Evolutionary conservation across 2,113 vertebrate species (phyloP).

Genomic region (Melanerpes formicivorus): DNA sequence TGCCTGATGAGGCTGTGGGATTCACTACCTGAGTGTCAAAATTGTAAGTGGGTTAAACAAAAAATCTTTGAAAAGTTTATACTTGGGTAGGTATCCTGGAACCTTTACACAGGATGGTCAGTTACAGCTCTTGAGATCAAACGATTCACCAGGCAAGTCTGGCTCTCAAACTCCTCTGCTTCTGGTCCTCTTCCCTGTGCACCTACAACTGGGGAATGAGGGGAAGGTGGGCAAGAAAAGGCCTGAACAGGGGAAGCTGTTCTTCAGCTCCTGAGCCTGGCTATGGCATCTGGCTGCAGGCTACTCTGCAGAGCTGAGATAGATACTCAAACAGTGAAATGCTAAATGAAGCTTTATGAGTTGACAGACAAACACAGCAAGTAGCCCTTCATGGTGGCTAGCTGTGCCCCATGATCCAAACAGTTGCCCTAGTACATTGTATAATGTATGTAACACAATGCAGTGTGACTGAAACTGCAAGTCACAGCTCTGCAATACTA

Average conservation of each 20-base stretch:
- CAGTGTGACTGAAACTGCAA: background rate
- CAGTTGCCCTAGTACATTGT: background rate
- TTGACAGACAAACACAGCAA: background rate
- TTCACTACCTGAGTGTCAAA: background rate
- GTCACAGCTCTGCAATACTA: background rate
- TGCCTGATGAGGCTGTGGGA: background rate
- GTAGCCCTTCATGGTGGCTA: background rate
- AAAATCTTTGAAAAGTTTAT: background rate
- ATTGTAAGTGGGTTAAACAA: background rate
- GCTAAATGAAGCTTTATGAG: background rate
- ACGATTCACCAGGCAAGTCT: background rate
- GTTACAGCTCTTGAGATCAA: background rate
- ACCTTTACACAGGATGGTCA: background rate
- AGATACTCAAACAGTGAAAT: background rate
- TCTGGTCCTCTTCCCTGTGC: background rate
- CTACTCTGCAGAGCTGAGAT: background rate
- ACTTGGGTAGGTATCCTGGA: background rate
- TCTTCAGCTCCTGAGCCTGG: background rate
- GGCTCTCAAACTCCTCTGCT: background rate
- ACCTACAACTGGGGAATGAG: rapidly evolving
- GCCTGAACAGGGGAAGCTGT: background rate
- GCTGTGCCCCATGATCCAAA: background rate
- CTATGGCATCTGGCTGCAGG: background rate
- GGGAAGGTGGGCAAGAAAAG: background rate
- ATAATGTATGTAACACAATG: background rate